These are phyloP conservation scores for Molothrus ater DNA, from an alignment of 2,797 vertebrate genomes.

Conservation along the genomic window DNA sequence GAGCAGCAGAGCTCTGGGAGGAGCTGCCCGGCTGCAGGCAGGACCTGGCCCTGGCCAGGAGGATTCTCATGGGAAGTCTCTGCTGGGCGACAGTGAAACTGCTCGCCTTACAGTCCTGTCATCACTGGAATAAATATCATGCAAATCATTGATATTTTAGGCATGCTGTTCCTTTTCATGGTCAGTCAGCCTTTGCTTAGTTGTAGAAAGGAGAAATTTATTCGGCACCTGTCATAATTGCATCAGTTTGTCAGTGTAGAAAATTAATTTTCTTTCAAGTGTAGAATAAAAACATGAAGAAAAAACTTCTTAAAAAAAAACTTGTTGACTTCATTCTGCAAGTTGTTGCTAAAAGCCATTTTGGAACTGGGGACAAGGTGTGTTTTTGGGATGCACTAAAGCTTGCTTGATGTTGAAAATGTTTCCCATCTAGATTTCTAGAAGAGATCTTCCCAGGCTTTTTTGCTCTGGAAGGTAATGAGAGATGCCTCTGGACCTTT, in stretches of 20 bases:
- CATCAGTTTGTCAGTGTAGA: neutral
- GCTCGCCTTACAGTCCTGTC: neutral
- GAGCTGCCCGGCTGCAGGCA: neutral
- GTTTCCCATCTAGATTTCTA: neutral
- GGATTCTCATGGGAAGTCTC: conserved; percentile 5
- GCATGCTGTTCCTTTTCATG: neutral
- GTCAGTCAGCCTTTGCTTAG: neutral
- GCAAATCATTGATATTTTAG: conserved; percentile 34
- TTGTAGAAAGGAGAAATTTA: neutral
- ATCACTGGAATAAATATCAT: neutral
- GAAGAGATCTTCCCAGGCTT: neutral
- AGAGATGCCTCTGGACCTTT: neutral
- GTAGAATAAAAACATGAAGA: neutral
- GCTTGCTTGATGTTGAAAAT: neutral
- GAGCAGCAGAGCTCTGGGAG: neutral
- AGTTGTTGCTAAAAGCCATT: neutral
- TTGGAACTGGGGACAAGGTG: neutral
- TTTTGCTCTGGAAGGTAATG: neutral
- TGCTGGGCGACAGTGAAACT: neutral
- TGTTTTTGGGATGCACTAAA: neutral
- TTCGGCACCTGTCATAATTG: neutral
- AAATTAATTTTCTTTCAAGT: neutral
- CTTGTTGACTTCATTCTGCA: neutral
- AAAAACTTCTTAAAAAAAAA: neutral
- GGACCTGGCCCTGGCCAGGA: neutral